Conservation (phyloP, 2,888 invertebrate species). For the Metacarcinus magister region DNA sequence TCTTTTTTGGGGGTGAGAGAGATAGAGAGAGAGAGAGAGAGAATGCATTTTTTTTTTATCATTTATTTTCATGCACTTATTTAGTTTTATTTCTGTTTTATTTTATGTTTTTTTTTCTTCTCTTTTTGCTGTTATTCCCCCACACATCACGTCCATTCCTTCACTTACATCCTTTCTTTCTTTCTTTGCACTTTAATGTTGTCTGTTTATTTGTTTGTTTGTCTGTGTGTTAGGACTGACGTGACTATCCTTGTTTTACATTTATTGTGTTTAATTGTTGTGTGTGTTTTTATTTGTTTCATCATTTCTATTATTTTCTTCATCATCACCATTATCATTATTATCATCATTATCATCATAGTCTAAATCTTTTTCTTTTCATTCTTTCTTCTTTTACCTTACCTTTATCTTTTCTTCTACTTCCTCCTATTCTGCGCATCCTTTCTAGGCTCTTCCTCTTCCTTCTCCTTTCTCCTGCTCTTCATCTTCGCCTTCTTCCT, state of each 20-base stretch:
- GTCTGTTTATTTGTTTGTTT: not conserved
- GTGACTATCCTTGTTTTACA: not conserved
- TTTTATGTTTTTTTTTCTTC: not conserved
- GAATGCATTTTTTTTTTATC: not conserved
- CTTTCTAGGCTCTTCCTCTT: not conserved
- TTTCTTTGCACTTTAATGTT: not conserved
- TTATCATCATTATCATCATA: not conserved
- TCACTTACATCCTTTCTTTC: conserved; percentile 35
- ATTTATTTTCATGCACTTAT: not conserved
- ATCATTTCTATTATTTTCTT: too few species aligned
- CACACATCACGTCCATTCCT: not conserved
- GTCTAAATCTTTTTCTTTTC: not conserved
- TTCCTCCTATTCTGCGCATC: not conserved
- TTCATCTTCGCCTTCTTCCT: not conserved
- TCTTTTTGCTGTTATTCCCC: not conserved
- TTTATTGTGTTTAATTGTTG: not conserved
- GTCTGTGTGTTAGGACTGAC: not conserved
- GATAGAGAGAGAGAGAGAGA: conserved; percentile 56
- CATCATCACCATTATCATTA: not conserved
- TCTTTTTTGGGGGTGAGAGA: conserved; percentile 27
- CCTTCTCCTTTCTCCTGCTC: not conserved
- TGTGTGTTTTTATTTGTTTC: not conserved
- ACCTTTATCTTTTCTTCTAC: not conserved
- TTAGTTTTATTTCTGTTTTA: not conserved
- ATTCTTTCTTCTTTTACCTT: not conserved